Conservation (phyloP, 1,140 invertebrate species). For the Drosophila miranda region DNA sequence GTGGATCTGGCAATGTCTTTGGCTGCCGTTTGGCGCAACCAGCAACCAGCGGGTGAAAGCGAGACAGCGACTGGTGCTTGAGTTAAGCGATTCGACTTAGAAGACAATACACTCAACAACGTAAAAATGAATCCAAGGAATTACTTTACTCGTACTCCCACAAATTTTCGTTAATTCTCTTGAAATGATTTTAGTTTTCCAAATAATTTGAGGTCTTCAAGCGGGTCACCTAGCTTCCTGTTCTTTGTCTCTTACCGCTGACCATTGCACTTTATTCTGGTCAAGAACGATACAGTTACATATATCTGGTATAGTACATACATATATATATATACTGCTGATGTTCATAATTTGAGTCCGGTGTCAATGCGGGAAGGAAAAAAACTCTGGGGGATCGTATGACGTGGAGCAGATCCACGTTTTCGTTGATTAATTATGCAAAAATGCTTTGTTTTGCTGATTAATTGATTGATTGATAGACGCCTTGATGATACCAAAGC, state of each 20-base stretch:
- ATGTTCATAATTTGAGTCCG: slow-evolving; percentile 26
- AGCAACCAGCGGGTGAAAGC: too few relatives aligned
- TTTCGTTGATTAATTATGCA: slow-evolving; percentile 32
- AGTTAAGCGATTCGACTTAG: too few relatives aligned
- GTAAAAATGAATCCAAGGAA: too few relatives aligned
- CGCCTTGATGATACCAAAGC: slow-evolving; percentile 11
- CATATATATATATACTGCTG: slow-evolving; percentile 12
- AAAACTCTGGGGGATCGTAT: not conserved
- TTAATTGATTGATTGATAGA: slow-evolving; percentile 14
- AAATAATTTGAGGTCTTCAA: not conserved
- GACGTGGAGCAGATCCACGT: slow-evolving; percentile 18
- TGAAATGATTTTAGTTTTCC: too few relatives aligned
- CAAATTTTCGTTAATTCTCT: too few relatives aligned
- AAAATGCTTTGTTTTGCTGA: slow-evolving; percentile 8
- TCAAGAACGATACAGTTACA: slow-evolving; percentile 11
- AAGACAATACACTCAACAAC: too few relatives aligned
- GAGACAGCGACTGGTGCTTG: too few relatives aligned
- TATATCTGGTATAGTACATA: slow-evolving; percentile 1
- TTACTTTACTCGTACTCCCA: too few relatives aligned
- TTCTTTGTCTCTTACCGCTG: slow-evolving; percentile 17
- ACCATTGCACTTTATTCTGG: slow-evolving; percentile 22
- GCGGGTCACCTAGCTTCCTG: not conserved
- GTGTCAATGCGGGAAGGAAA: slow-evolving; percentile 27
- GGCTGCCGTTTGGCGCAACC: slow-evolving; percentile 2
- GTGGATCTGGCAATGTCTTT: slow-evolving; percentile 39